Evolutionary conservation across 2,888 invertebrate species (phyloP).

Genomic region (Julus scandinavius): DNA sequence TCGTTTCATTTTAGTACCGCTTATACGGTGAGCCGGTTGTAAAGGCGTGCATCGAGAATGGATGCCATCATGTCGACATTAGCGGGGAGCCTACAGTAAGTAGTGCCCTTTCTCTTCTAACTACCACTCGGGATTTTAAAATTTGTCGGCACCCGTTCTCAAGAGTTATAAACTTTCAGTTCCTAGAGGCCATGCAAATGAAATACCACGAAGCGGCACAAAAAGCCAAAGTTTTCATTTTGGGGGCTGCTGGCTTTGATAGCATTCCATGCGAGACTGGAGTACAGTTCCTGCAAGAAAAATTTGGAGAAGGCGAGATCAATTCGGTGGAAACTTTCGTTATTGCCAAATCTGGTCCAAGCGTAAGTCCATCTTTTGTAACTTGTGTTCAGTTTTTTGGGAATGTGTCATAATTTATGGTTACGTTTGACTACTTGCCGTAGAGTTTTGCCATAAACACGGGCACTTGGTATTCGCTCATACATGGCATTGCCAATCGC

Average conservation of each 20-base stretch:
- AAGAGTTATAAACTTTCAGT: constrained; percentile 69
- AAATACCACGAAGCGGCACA: constrained; percentile 79
- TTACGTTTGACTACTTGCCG: constrained; percentile 64
- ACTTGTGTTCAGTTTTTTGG: not conserved
- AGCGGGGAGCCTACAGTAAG: constrained; percentile 87
- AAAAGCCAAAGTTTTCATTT: constrained; percentile 83
- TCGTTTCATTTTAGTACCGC: constrained; percentile 66
- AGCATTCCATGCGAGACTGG: constrained; percentile 92
- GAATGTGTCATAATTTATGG: constrained; percentile 37
- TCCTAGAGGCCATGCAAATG: constrained; percentile 85
- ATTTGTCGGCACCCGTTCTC: constrained; percentile 55
- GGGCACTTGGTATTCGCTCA: constrained; percentile 90
- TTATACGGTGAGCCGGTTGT: constrained; percentile 91
- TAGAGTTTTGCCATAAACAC: constrained; percentile 72
- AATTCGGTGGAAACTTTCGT: constrained; percentile 65
- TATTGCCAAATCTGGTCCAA: constrained; percentile 62
- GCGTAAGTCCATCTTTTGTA: constrained; percentile 60
- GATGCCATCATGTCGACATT: constrained; percentile 90
- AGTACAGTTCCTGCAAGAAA: constrained; percentile 77
- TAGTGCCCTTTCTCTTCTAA: not conserved
- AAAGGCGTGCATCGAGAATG: constrained; percentile 83
- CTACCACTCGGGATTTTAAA: not conserved
- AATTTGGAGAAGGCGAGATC: constrained; percentile 75
- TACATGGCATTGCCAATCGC: constrained; percentile 78
- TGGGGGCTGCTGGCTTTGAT: constrained; percentile 96